Base-by-base conservation (phyloP, 1,140 invertebrate genomes). In the Cotesia glomerata region DNA sequence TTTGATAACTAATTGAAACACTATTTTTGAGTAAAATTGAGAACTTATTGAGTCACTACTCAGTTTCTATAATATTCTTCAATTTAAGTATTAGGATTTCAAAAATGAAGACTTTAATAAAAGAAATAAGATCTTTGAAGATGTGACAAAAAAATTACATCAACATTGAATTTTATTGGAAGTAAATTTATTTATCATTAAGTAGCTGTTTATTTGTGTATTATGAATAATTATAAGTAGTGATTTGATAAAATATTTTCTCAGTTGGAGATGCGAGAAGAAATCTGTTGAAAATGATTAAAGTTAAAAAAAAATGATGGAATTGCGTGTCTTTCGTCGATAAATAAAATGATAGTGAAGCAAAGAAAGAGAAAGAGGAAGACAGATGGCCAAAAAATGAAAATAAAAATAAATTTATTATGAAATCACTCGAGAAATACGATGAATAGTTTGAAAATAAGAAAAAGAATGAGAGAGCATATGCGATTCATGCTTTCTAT, bases 321-420 rank as follows among this genome's bases (percentile, higher is more conserved):
- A 58, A 73, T 73, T 67, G 69, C 69, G 74, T 76, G 74, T 76
- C 63, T 52, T 67, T 58, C 34, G 36, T 67, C 62, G 39, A 75
- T 72, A 73, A 75, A 75, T 75, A 62, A 75, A 64, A 58, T 69
- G 16, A 36, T 11, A 45, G 39, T 45, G 2, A 11, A 45, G 39
- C 39, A 56, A 39, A 67, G 5, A 13, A 14, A 18, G 34, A 62
- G 45, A 70, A 67, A 34, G 63, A 67, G 18, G 54, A 58, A 52
- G 49, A 62, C 14, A 18, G 51, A 49, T 52, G 58, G 66, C 34
- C 16, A 49, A 52, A 49, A 64, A 74, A 72, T 13, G 35, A 4
- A 9, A 51, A 32, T 35, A 16, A 71, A 71, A 63, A 26, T 62
- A 34, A n/a, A 34, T 13, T 26, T 36, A n/a, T 18, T 16, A 36